A percentile compares a stretch with the other conserved stretches of the same genome.
These are phyloP conservation scores for Orycteropus afer DNA, from an alignment of 2,113 vertebrate genomes.

Conservation along the genomic window DNA sequence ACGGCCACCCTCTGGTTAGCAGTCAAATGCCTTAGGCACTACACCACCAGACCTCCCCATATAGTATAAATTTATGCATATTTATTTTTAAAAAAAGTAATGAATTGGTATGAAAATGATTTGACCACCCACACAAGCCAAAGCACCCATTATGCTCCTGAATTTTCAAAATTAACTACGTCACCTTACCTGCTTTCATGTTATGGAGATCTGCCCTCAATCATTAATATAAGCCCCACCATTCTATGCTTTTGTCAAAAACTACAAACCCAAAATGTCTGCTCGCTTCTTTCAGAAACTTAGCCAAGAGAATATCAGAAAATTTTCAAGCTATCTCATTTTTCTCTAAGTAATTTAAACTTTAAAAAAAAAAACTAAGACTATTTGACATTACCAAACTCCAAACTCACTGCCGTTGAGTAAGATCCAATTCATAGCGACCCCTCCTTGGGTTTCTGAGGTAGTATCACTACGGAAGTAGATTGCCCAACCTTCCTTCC, in stretches of 20 bases:
- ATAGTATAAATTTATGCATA: conserved; percentile 5
- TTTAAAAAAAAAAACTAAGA: no score
- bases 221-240: not conserved
- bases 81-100: not conserved
- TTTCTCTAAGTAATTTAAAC: not conserved
- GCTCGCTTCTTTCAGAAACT: not conserved
- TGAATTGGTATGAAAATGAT: not conserved
- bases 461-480: no score
- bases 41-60: no score
- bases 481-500: no score
- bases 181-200: not conserved
- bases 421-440: no score
- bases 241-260: conserved; percentile 25
- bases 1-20: no score
- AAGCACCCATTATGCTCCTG: not conserved
- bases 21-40: no score
- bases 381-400: no score
- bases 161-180: not conserved
- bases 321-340: not conserved
- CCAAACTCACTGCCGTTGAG: no score
- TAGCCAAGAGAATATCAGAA: not conserved
- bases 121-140: not conserved
- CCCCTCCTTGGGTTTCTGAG: no score
- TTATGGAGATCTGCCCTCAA: not conserved
- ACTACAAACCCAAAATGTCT: not conserved